Conservation (phyloP, 2,797 vertebrate species). For the Petrocephalus sullivani region DNA sequence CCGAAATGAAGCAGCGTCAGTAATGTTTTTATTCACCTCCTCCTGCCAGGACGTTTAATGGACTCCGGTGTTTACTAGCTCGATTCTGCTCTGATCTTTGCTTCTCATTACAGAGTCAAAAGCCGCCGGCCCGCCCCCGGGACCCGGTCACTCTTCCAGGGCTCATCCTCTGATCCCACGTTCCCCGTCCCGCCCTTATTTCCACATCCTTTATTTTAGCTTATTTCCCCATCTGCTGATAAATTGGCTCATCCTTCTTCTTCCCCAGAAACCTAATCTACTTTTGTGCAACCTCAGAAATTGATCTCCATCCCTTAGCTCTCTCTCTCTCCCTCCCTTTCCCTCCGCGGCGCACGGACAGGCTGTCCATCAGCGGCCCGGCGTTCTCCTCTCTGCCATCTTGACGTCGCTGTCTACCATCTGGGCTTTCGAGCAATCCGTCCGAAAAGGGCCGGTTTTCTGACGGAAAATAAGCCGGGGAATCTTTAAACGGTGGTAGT, state of each 20-base stretch:
- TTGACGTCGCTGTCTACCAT: not conserved
- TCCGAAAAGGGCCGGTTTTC: not conserved
- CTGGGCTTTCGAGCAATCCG: not conserved
- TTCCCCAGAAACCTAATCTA: slow-evolving; percentile 6
- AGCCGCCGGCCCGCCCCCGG: not conserved
- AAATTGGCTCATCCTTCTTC: slow-evolving; percentile 18
- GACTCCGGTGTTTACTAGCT: slow-evolving; percentile 11
- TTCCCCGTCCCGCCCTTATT: slow-evolving; percentile 1
- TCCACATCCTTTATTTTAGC: slow-evolving; percentile 13
- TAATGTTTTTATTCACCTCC: slow-evolving; percentile 13
- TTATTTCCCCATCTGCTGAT: slow-evolving; percentile 20
- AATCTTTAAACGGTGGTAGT: not conserved
- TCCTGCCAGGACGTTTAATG: not conserved
- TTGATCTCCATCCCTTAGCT: not conserved
- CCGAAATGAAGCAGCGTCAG: not conserved
- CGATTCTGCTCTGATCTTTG: not conserved
- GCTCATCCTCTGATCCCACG: slow-evolving; percentile 1
- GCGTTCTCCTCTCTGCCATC: not conserved
- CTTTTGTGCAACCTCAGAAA: slow-evolving; percentile 1
- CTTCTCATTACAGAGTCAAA: slow-evolving; percentile 16
- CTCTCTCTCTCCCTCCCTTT: not conserved
- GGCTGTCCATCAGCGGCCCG: not conserved
- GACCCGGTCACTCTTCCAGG: not conserved
- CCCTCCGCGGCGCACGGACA: not conserved
- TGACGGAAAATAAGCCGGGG: not conserved